Conservation (phyloP, 2,113 vertebrate genomes). For the Miniopterus natalensis region DNA sequence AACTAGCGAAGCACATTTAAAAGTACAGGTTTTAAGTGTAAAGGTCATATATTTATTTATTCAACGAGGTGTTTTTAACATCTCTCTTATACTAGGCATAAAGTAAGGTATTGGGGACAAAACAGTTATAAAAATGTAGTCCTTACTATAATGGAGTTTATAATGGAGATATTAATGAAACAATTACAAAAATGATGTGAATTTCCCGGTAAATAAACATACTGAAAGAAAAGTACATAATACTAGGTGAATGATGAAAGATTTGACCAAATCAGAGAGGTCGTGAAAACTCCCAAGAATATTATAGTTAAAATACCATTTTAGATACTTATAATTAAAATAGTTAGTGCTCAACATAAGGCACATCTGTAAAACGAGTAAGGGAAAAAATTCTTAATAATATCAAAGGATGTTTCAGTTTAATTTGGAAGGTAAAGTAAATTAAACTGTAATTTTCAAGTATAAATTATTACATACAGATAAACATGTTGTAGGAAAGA, state of each 20-base stretch:
- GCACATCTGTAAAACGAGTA: not conserved
- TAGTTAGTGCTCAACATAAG: not conserved
- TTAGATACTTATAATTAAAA: not conserved
- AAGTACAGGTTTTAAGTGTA: not conserved
- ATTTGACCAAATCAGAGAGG: not conserved
- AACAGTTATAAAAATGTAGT: not conserved
- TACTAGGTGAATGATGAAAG: not conserved
- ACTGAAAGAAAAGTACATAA: not conserved
- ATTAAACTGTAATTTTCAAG: not conserved
- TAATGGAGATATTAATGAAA: not conserved
- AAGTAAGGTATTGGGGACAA: not conserved
- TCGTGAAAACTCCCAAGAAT: not conserved
- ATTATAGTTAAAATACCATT: not conserved
- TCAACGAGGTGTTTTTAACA: not conserved
- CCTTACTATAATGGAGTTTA: not conserved
- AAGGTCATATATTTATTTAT: not conserved
- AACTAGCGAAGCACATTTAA: not conserved
- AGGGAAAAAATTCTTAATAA: not conserved
- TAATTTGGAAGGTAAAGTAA: slow-evolving; percentile 42
- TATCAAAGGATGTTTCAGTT: not conserved
- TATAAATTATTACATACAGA: not conserved
- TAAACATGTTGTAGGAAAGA: not conserved
- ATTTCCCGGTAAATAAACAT: not conserved
- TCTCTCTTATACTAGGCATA: not conserved
- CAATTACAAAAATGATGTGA: not conserved